phyloP scores from a whole-genome alignment of 2,113 vertebrate species.

The Takifugu flavidus region DNA sequence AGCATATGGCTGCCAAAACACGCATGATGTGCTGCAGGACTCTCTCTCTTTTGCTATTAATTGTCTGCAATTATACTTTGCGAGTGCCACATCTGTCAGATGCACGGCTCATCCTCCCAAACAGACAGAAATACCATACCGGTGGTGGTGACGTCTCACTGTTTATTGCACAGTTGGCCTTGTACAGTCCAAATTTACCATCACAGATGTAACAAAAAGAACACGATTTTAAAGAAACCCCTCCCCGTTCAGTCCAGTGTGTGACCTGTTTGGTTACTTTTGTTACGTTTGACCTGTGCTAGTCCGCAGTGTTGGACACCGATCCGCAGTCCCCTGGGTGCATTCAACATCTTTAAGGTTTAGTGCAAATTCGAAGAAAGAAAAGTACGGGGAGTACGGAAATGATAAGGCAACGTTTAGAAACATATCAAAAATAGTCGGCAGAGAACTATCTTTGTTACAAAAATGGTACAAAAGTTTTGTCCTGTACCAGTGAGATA shows the following conservation, averaged over 20 bases:
- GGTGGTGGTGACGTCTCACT: slow-evolving; percentile 71
- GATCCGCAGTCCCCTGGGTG: slow-evolving; percentile 42
- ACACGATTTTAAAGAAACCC: not conserved
- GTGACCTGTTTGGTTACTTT: slow-evolving; percentile 27
- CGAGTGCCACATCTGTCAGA: slow-evolving; percentile 46
- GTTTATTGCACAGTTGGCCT: slow-evolving; percentile 76
- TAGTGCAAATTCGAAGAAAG: slow-evolving; percentile 85
- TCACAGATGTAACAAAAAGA: slow-evolving; percentile 22
- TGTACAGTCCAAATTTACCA: slow-evolving; percentile 61
- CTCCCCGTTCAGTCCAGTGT: no score
- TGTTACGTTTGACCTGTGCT: slow-evolving; percentile 59
- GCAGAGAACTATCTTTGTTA: slow-evolving; percentile 77
- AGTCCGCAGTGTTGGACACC: slow-evolving; percentile 45
- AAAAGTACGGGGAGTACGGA: slow-evolving; percentile 42
- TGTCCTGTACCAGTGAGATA: slow-evolving; percentile 89
- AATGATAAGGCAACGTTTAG: slow-evolving; percentile 89
- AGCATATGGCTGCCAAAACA: not conserved
- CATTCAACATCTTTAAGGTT: slow-evolving; percentile 65
- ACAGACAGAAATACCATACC: slow-evolving; percentile 50
- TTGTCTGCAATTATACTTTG: slow-evolving; percentile 55
- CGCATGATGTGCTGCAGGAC: not conserved
- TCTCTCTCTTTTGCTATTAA: slow-evolving; percentile 28
- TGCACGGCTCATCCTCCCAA: slow-evolving; percentile 30
- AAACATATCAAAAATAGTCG: slow-evolving; percentile 83
- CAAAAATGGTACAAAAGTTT: slow-evolving; percentile 89